These are phyloP conservation scores for Gandaritis pyraliata DNA, from an alignment of 2,888 invertebrate genomes.

Conservation along the genomic window DNA sequence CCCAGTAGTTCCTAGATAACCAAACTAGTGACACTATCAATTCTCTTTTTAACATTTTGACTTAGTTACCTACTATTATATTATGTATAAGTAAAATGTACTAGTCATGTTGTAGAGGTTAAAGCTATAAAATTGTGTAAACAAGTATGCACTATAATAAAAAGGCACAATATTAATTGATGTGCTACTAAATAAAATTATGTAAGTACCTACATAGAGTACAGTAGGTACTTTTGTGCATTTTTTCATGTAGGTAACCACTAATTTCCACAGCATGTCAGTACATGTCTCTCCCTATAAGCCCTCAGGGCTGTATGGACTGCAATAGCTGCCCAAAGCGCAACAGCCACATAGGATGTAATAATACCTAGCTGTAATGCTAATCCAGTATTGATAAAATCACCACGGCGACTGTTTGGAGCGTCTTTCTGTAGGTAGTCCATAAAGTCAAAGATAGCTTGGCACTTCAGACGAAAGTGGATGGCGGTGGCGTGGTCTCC, in stretches of 20 bases:
- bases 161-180: neutral
- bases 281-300: conserved; percentile 68
- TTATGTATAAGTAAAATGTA: too few species aligned
- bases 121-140: neutral
- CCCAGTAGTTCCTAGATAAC: too few species aligned
- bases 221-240: neutral
- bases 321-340: conserved; percentile 81
- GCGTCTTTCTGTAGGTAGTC: conserved; percentile 91
- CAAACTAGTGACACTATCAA: too few species aligned
- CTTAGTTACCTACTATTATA: too few species aligned
- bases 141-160: neutral
- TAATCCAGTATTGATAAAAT: conserved; percentile 89
- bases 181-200: too few species aligned
- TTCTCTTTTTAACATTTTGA: too few species aligned
- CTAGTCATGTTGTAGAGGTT: neutral
- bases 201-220: neutral
- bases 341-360: conserved; percentile 85
- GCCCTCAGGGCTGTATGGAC: conserved; percentile 83
- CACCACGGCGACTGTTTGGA: conserved; percentile 86
- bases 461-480: conserved; percentile 88
- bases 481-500: conserved; percentile 86
- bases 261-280: conserved; percentile 78
- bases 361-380: conserved; percentile 87
- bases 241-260: neutral
- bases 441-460: conserved; percentile 92